Conservation (phyloP, 2,888 invertebrate genomes). For the Nematopogon swammerdamellus region DNA sequence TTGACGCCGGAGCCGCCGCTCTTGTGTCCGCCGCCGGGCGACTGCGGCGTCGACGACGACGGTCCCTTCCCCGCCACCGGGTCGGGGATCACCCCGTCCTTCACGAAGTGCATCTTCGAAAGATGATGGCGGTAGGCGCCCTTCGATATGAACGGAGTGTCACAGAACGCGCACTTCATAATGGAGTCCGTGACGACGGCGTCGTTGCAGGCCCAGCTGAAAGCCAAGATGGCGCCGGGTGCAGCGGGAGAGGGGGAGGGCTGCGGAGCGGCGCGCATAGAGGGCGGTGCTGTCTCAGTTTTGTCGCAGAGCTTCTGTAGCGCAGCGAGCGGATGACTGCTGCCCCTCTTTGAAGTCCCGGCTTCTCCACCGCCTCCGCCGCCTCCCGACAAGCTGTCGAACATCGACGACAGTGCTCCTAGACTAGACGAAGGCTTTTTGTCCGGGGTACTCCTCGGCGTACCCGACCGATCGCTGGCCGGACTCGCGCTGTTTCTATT, state of each 20-base stretch:
- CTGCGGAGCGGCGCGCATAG: conserved; percentile 37
- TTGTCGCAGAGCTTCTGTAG: conserved; percentile 95
- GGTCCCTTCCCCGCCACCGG: conserved; percentile 62
- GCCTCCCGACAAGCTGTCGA: conserved; percentile 74
- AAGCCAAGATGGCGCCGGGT: conserved; percentile 82
- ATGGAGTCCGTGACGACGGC: conserved; percentile 86
- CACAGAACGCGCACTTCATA: conserved; percentile 94
- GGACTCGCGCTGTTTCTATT: conserved; percentile 61
- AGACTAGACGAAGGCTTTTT: conserved; percentile 65
- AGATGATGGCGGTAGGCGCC: conserved; percentile 95
- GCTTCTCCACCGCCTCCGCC: conserved; percentile 41
- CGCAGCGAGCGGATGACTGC: conserved; percentile 90
- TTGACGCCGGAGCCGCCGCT: conserved; percentile 38
- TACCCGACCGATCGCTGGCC: conserved; percentile 74
- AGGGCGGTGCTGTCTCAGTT: conserved; percentile 74
- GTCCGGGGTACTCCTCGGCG: conserved; percentile 65
- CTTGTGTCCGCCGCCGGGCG: conserved; percentile 42
- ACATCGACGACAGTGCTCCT: conserved; percentile 86
- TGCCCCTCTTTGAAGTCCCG: conserved; percentile 62
- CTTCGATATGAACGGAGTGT: conserved; percentile 94
- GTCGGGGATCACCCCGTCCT: conserved; percentile 83
- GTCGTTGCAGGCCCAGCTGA: conserved; percentile 94
- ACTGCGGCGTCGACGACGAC: conserved; percentile 29
- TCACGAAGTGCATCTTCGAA: conserved; percentile 93
- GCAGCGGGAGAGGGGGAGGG: conserved; percentile 60